Percentiles rank a stretch among this genome's conserved stretches.
Evolutionary conservation across 2,113 vertebrate genomes (phyloP).

Genomic region (Planiliza haematocheilus): DNA sequence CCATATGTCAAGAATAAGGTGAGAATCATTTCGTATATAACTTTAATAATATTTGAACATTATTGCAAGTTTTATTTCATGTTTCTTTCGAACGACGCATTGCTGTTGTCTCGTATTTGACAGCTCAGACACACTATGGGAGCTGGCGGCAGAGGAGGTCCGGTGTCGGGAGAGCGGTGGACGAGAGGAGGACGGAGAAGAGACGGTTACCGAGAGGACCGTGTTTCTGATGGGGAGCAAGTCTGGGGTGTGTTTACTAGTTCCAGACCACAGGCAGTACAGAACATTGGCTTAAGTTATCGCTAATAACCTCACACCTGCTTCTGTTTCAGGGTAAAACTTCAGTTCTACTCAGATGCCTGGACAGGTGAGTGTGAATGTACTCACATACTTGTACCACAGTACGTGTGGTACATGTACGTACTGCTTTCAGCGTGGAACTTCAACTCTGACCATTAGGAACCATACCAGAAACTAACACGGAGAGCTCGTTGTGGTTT

Average conservation of each 20-base stretch:
- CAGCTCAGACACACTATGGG: slow-evolving; percentile 91
- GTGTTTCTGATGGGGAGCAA: slow-evolving; percentile 94
- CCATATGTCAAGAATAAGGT: slow-evolving; percentile 81
- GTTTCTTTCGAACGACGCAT: background rate
- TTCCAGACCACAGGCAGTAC: fast-evolving
- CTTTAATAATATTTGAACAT: background rate
- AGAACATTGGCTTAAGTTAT: background rate
- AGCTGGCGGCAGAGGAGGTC: slow-evolving; percentile 89
- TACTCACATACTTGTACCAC: too few relatives aligned
- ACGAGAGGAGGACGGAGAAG: slow-evolving; percentile 45
- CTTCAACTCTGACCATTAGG: background rate
- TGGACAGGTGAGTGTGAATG: slow-evolving; percentile 88
- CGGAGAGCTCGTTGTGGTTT: too few relatives aligned
- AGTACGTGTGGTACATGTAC: too few relatives aligned
- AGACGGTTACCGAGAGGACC: slow-evolving; percentile 85
- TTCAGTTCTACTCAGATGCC: slow-evolving; percentile 91
- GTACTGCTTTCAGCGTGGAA: too few relatives aligned
- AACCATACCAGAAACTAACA: background rate
- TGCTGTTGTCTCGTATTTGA: slow-evolving; percentile 32
- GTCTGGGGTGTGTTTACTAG: slow-evolving; percentile 83
- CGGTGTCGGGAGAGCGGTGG: slow-evolving; percentile 73
- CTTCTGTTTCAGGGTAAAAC: slow-evolving; percentile 88
- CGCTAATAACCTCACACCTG: background rate
- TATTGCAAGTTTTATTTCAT: too few relatives aligned
- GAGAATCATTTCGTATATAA: fast-evolving